Percentiles rank a stretch among this genome's conserved stretches.
These are phyloP conservation scores for Parotia lawesii DNA, from an alignment of 2,113 vertebrate genomes.

Conservation along the genomic window DNA sequence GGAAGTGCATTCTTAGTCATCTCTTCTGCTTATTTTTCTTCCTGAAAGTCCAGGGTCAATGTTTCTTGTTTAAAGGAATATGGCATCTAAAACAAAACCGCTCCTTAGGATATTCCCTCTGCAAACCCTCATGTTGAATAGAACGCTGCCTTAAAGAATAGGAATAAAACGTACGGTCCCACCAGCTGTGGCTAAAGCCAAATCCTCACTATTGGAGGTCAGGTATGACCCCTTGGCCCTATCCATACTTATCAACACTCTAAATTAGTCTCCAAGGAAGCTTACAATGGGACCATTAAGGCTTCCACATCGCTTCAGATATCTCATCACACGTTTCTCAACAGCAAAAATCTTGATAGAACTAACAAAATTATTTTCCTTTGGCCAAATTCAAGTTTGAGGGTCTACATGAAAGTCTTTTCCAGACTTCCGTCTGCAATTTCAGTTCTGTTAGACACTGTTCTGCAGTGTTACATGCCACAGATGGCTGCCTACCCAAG, in stretches of 20 bases:
- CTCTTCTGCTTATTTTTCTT: not conserved
- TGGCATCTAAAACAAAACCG: not conserved
- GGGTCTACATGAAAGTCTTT: not conserved
- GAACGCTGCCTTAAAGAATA: not conserved
- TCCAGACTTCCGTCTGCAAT: not conserved
- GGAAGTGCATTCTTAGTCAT: not conserved
- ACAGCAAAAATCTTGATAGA: not conserved
- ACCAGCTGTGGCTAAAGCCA: not conserved
- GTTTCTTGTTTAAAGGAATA: not conserved
- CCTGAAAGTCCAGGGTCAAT: not conserved
- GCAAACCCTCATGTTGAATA: not conserved
- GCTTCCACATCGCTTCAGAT: not conserved
- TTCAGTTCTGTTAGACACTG: conserved; percentile 4
- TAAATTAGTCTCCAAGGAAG: not conserved
- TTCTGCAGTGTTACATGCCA: not conserved
- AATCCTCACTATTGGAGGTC: not conserved
- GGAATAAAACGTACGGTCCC: not conserved
- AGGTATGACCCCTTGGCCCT: not conserved
- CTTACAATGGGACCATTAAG: not conserved
- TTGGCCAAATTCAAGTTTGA: not conserved
- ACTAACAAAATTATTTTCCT: not conserved
- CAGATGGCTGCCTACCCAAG: conserved; percentile 43
- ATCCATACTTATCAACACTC: not conserved
- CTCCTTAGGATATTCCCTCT: not conserved
- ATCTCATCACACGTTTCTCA: not conserved